Percentiles rank a stretch among this genome's conserved stretches.
These are phyloP conservation scores for Scartelaos histophorus DNA, from an alignment of 2,113 vertebrate species.

Conservation along the genomic window DNA sequence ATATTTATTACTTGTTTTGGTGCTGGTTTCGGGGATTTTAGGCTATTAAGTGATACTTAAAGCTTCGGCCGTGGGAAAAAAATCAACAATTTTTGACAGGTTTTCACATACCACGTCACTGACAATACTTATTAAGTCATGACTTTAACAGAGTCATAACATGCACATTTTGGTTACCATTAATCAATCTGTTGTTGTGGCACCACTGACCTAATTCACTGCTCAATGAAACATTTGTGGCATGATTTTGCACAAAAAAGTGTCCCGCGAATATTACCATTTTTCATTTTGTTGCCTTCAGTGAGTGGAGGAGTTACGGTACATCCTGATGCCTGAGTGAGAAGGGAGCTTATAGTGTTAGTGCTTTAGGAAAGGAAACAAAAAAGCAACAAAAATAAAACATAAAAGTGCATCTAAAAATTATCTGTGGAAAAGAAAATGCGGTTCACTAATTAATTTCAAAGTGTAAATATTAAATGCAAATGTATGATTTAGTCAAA, in stretches of 20 bases:
- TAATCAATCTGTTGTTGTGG: slow-evolving; percentile 1
- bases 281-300: slow-evolving; percentile 11
- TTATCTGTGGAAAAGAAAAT: background rate
- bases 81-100: no score
- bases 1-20: background rate
- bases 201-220: slow-evolving; percentile 11
- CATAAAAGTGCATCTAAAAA: slow-evolving; percentile 1
- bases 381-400: slow-evolving; percentile 7
- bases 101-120: background rate
- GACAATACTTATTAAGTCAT: background rate
- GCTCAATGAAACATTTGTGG: slow-evolving; percentile 30
- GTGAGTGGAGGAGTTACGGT: slow-evolving; percentile 41
- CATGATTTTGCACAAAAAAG: slow-evolving; percentile 5
- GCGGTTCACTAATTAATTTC: background rate
- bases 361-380: slow-evolving; percentile 57
- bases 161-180: background rate
- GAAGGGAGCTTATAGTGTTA: slow-evolving; percentile 68
- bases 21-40: background rate
- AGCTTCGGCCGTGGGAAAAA: no score
- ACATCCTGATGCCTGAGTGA: slow-evolving; percentile 66
- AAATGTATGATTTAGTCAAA: background rate
- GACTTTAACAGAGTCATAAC: background rate
- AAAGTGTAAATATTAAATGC: background rate
- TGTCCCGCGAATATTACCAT: slow-evolving; percentile 21
- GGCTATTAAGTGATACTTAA: no score